These are phyloP conservation scores for Manis javanica DNA, from an alignment of 2,797 vertebrate species.

Conservation along the genomic window DNA sequence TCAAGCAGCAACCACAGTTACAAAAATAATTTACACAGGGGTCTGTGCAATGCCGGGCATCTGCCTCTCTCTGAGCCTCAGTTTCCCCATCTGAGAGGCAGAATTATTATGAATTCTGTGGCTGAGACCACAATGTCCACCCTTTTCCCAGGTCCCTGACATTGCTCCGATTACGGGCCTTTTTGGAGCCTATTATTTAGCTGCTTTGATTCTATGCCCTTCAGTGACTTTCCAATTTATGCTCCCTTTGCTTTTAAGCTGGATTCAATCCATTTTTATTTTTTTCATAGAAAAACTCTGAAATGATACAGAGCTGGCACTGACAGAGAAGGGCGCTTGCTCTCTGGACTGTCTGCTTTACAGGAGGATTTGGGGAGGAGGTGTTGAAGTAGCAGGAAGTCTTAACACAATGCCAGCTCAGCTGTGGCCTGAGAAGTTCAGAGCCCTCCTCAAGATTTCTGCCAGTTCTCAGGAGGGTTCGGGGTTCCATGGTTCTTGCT, in stretches of 20 bases:
- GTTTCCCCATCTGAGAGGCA: not conserved
- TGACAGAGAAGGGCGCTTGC: not conserved
- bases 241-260: not conserved
- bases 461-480: not conserved
- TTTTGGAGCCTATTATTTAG: not conserved
- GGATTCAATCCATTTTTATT: not conserved
- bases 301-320: not conserved
- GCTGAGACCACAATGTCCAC: not conserved
- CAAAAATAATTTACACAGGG: too few relatives aligned
- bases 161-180: not conserved
- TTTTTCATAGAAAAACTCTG: not conserved
- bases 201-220: not conserved
- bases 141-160: not conserved
- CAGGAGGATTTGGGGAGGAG: not conserved
- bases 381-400: too few relatives aligned
- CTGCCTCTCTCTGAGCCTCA: not conserved
- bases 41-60: too few relatives aligned
- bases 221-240: not conserved
- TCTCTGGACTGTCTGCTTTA: not conserved
- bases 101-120: not conserved
- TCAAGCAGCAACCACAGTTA: not conserved
- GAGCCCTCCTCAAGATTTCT: not conserved
- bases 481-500: not conserved
- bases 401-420: not conserved
- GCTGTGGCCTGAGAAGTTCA: not conserved